Base-by-base conservation (phyloP, 2,113 vertebrate genomes). In the Cynopterus brachyotis region DNA sequence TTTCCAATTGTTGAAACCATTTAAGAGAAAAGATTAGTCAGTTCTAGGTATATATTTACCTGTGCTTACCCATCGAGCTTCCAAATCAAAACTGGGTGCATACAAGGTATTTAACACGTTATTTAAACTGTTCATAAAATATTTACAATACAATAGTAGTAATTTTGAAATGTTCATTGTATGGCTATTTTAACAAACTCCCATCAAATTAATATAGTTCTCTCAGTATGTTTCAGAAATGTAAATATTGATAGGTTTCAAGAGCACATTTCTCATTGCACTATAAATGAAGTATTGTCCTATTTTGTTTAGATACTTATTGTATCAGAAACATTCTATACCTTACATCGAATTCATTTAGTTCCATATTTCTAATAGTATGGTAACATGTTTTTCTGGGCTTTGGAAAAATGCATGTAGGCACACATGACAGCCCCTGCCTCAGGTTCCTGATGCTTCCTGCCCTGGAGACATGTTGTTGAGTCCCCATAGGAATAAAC, bases 371-470 rank as follows among this genome's bases (percentile, higher is more conserved):
- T 64, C 37, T 78, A 11, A 3, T 55, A 55, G 15, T 19, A 0
- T 62, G 59, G 3, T 67, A 12, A n/a, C 9, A 45, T 28, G 5
- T 20, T 83, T 62, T 72, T 60, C 59, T 66, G 17, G 9, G 5
- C 2, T n/a, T 5, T 30, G 17, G 42, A 79, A 66, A 60, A 17
- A 42, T n/a, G 45, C 3, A 60, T n/a, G 5, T 9, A 83, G 19
- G 11, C 24, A 26, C 3, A 47, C 0, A 4, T 78, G 30, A 59
- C 2, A 42, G 0, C 4, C n/a, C 9, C 17, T 50, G 47, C 5
- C 0, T 57, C 30, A 35, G 13, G 11, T 8, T 9, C 2, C 85
- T 59, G 6, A 32, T 32, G 1, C 6, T 16, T 60, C 24, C 32
- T 50, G 11, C 2, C 15, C 30, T 4, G 32, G 17, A 24, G 0